These are phyloP conservation scores for Melinopterus prodromus DNA, from an alignment of 2,888 invertebrate genomes.

Conservation along the genomic window DNA sequence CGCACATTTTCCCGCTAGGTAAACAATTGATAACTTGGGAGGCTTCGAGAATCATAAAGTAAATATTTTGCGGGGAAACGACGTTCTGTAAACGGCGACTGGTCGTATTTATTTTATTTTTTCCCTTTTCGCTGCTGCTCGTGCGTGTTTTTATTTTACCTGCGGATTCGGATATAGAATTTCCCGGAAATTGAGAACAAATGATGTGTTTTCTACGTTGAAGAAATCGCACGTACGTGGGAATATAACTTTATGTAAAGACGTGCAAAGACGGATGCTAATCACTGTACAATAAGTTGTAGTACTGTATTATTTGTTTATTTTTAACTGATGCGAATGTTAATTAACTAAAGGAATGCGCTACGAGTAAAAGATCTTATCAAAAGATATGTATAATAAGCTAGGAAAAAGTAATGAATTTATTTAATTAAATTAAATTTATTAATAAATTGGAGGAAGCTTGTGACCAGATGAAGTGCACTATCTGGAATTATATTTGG, in stretches of 20 bases:
- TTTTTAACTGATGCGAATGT: no score
- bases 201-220: not conserved
- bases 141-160: constrained; percentile 4
- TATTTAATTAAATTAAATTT: no score
- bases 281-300: no score
- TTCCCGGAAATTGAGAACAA: not conserved
- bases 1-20: not conserved
- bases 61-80: not conserved
- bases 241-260: not conserved
- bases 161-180: not conserved
- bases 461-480: no score
- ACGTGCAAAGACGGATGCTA: no score
- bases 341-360: no score
- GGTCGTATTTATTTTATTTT: constrained; percentile 4
- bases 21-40: not conserved
- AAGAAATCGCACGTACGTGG: not conserved
- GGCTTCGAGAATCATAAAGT: not conserved
- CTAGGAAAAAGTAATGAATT: no score
- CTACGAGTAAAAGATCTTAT: no score
- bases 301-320: no score
- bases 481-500: no score
- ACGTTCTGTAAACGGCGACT: not conserved
- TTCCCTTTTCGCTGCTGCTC: not conserved
- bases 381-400: no score
- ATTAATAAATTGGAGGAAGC: no score